Base-by-base conservation (phyloP, 1,140 invertebrate genomes). In the Notospermus geniculatus region DNA sequence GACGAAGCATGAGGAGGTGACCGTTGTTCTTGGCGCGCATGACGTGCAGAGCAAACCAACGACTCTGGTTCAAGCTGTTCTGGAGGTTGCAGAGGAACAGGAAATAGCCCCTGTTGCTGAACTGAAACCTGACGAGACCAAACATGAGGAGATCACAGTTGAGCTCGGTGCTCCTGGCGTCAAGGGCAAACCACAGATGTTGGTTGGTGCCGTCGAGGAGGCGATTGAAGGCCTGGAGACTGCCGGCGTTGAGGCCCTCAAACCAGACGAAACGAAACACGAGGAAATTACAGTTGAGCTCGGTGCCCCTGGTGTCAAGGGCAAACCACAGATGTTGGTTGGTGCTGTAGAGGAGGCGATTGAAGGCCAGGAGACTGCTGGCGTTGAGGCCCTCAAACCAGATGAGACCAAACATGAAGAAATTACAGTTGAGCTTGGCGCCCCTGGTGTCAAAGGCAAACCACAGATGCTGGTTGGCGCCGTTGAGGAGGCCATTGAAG, bases 1-100 rank as follows among this genome's bases (percentile, higher is more conserved):
- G 57, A 50, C 60, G 28, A 65, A 69, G 45, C 58, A 59, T 41
- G 59, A 62, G 28, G 52, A 60, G 25, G 57, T 70, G 28, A 61
- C 59, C 2, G 53, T 53, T 19, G 57, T 62, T 32, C 23, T 61
- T 11, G 25, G 43, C 15, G 43, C 32, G 23, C 39, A 50, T 2
- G 43, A n/a, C 23, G 55, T 61, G 23, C 32, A 56, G n/a, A 57
- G 59, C 15, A 64, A 64, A 56, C 59, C 58, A 57, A 22, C 55
- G 7, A 55, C 59, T 2, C 41, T 55, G 17, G 59, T 62, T 1
- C 22, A 32, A 29, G 28, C 53, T n/a, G 23, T 64, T 11, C 15
- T 56, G 32, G 63, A 64, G n/a, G 22, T 29, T 19, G 46, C 41
- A 15, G 43, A 22, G 27, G 27, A 19, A 57, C 32, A 59, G 36